Evolutionary conservation across 2,888 invertebrate genomes (phyloP), one percentile per base, ranked within the genome.

Genomic region (Drosophila ustulata): DNA sequence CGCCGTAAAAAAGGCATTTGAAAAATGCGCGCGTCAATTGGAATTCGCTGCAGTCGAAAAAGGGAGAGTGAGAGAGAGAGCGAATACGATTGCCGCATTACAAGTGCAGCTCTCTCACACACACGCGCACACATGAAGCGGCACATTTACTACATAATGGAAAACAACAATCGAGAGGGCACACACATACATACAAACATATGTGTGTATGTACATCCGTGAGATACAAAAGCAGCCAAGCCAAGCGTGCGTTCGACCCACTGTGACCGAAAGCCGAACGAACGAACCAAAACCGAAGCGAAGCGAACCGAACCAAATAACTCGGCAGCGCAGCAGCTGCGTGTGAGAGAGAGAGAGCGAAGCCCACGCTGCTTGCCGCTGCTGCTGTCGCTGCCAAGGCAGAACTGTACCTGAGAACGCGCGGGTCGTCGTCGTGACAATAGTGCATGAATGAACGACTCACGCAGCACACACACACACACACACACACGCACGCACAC

Each of bases 21-120:
- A 85, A 85, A 87, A 85, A 86, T 87, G 89, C 84, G 87, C 89
- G 84, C 89, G 80, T 77, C 79, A 76, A 79, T 79, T 79, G 70
- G 82, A 85, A 85, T 83, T 83, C 83, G 89, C 89, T 84, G 77
- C 72, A 75, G 58, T 49, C 65, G 8, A 8, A 32, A 50, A 80
- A 69, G 78, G 64, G 76, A 61, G 58, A 66, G 46, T 55, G 64
- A 43, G 71, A 67, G 56, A 51, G 63, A 65, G 73, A 64, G 62
- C 70, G 25, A 61, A 53, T 56, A 51, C 58, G 58, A 64, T 68
- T 79, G 67, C 75, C 69, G 70, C 71, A 83, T 88, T 86, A 88
- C 84, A 85, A 88, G 89, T 87, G 84, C 89, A 86, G 52, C 52
- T 58, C 62, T 71, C 77, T 74, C 64, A 63, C 47, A 47, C 32